Base-by-base conservation (phyloP, 1,140 invertebrate genomes). In the Protaetia brevitarsis region DNA sequence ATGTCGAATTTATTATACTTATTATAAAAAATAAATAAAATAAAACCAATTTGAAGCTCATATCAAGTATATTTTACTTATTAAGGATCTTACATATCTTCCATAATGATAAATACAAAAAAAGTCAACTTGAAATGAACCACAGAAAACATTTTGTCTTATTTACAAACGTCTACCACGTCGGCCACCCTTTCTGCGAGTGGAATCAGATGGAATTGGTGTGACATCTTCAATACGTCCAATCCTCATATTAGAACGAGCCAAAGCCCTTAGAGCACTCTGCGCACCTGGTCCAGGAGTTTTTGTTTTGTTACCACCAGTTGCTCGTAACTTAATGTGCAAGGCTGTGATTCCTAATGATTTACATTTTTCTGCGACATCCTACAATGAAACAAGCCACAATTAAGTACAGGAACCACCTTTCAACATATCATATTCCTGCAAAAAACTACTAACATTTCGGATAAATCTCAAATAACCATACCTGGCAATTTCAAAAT, bases 201-300 rank as follows among this genome's bases (percentile, higher is more conserved):
- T 99, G 29, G 94, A 94, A 82, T 99, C 98, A 66, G 96, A 97
- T 77, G 98, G 98, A 82, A 99, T 98, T 10, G 98, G 98, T 6
- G 97, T 99, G 0, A 99, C 98, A 87, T 99, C 98, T 83, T 95
- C 96, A 81, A 99, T 99, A 73, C 97, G 89, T 37, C 98, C 98
- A 81, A 99, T 99, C 81, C 98, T 99, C 94, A 99, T 99, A 69
- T 93, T 95, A 51, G 96, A 95, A 82, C 98, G 93, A 72, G 98
- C 98, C 67, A 99, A 85, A 76, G 98, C 97, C 72, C 98, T 86
- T 1, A 99, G 86, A 60, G 98, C 98, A 57, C 96, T 97, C 80
- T 99, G 98, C 57, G 97, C 98, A 72, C 97, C 97, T 30, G 97
- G 98, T 79, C 98, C 97, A 51, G 96, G 96, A 2, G 95, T 98